Percentiles rank a stretch among this genome's conserved stretches.
These are phyloP conservation scores for Mus pahari DNA, from an alignment of 2,113 vertebrate species.

Conservation along the genomic window DNA sequence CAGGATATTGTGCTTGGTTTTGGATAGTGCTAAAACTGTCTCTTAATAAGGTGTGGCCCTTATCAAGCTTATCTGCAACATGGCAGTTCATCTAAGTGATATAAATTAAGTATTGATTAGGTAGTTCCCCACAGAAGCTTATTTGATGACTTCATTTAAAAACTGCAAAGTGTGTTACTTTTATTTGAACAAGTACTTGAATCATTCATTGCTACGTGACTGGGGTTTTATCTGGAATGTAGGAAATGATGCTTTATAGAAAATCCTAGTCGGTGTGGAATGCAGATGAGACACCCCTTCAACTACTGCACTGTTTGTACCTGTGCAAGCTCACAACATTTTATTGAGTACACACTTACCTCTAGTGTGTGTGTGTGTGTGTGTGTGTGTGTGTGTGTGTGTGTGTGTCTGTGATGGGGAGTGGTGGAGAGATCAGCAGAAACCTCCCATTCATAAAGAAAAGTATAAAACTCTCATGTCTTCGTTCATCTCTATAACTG, in stretches of 20 bases:
- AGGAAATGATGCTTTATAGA: slow-evolving; percentile 16
- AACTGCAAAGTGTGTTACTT: background rate
- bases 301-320: background rate
- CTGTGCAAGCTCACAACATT: background rate
- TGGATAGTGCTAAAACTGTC: background rate
- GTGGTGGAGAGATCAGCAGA: background rate
- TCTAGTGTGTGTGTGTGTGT: background rate
- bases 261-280: background rate
- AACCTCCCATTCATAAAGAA: background rate
- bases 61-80: background rate
- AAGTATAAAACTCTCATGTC: background rate
- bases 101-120: background rate
- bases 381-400: background rate
- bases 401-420: background rate
- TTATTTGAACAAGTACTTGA: background rate
- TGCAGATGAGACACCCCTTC: background rate
- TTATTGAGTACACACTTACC: background rate
- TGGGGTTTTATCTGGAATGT: background rate
- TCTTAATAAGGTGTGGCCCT: background rate
- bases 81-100: background rate
- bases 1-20: background rate
- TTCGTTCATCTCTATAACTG: background rate
- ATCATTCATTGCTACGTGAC: background rate
- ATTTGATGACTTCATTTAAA: background rate
- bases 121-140: background rate